phyloP scores from a whole-genome alignment of 2,888 invertebrate genomes.

The Platypus cylindrus region DNA sequence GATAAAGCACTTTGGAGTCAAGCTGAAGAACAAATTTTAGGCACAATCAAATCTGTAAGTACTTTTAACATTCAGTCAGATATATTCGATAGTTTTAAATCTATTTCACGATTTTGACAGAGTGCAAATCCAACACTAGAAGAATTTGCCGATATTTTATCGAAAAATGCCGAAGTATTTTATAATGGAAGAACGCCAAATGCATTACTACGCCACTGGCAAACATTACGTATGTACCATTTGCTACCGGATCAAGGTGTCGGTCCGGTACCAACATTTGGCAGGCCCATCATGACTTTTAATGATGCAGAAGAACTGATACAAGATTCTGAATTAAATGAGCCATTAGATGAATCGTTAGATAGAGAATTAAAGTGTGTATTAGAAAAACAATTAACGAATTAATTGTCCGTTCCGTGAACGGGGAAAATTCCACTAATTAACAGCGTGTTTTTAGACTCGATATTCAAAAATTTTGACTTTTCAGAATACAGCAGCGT shows the following conservation, averaged over 20 bases:
- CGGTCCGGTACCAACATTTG: conserved; percentile 28
- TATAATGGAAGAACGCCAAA: conserved; percentile 80
- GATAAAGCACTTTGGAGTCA: conserved; percentile 80
- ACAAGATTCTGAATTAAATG: conserved; percentile 69
- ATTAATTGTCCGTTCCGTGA: too few species aligned
- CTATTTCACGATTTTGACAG: conserved; percentile 34
- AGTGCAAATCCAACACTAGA: conserved; percentile 59
- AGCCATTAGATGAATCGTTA: conserved; percentile 67
- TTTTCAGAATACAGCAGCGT: conserved; percentile 48
- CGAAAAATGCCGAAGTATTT: conserved; percentile 73
- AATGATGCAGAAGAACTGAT: conserved; percentile 87
- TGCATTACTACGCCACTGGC: conserved; percentile 80
- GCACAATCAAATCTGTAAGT: conserved; percentile 65
- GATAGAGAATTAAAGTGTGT: conserved; percentile 57
- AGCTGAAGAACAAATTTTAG: conserved; percentile 77
- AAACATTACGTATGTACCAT: conserved; percentile 81
- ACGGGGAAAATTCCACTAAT: too few species aligned
- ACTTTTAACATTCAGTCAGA: conserved; percentile 1
- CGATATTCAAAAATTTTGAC: too few species aligned
- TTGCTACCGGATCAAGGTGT: conserved; percentile 82
- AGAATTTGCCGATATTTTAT: conserved; percentile 72
- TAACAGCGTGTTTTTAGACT: not conserved
- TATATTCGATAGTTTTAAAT: not conserved
- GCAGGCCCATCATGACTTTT: conserved; percentile 50
- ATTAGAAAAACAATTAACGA: conserved; percentile 1